phyloP scores from a whole-genome alignment of 2,797 vertebrate genomes.

The Gephyroberyx darwinii region DNA sequence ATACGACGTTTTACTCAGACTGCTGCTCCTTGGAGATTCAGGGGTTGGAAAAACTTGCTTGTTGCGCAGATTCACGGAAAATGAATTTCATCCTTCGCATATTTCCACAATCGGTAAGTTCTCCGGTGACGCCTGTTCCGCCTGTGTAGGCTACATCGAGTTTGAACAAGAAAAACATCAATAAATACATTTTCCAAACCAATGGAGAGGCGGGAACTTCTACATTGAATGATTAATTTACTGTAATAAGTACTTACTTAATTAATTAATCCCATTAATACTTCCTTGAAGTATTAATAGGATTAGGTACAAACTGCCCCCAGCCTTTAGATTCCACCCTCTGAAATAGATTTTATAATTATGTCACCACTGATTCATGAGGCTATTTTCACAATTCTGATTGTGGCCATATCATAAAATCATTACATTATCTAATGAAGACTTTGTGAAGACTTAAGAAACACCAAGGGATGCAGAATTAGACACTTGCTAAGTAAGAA shows the following conservation, averaged over 20 bases:
- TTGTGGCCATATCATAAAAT: not conserved
- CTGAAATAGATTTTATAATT: conserved; percentile 20
- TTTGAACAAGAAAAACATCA: too few relatives aligned
- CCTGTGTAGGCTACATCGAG: not conserved
- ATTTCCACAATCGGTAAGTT: conserved; percentile 94
- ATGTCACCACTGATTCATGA: not conserved
- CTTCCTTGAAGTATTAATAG: conserved; percentile 1
- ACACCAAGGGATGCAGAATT: too few relatives aligned
- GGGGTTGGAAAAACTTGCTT: conserved; percentile 95
- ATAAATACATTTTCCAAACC: not conserved
- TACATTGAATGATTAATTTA: not conserved
- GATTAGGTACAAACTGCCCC: conserved; percentile 47
- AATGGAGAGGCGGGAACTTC: not conserved
- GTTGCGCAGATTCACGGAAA: conserved; percentile 92
- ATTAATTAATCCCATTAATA: too few relatives aligned
- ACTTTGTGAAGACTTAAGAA: not conserved
- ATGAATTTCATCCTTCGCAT: conserved; percentile 90
- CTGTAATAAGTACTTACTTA: conserved; percentile 3
- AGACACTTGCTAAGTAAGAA: too few relatives aligned
- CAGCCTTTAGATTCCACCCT: conserved; percentile 7
- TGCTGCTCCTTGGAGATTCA: conserved; percentile 92
- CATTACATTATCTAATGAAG: not conserved
- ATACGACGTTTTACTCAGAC: conserved; percentile 92
- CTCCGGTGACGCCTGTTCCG: conserved; percentile 5
- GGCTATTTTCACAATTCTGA: too few relatives aligned